Base-by-base conservation (phyloP, 2,888 invertebrate species). In the Catocala sponsa region DNA sequence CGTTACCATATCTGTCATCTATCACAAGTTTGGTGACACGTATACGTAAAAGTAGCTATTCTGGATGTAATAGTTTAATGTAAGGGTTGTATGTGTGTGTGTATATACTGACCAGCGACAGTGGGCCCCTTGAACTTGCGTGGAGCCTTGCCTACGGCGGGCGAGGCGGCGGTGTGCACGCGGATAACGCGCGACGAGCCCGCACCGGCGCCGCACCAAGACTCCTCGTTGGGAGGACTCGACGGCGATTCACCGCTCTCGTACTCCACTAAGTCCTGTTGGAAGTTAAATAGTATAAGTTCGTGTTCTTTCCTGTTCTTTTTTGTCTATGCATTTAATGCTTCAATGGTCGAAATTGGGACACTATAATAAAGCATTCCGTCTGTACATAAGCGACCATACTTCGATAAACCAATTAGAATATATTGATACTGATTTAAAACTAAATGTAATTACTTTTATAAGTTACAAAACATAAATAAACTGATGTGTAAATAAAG, bases 211-310 rank as follows among this genome's bases (percentile, higher is more conserved):
- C 65, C 76, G 53, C 78, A 73, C 85, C 88, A 85, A 32, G 76
- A 56, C 61, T 80, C 82, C 47, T 88, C 89, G 59, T 78, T 80
- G 13, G 75, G 69, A 5, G 86, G 81, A 56, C 84, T 82, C 9
- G 80, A 64, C 6, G 83, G 70, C 0, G 82, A 60, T 4, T 88
- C 87, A 0, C 84, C 83, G 58, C 79, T 86, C 72, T 94, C 94
- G 71, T 89, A 91, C 59, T 94, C 94, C 2, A 94, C 93, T n/a
- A 94, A 74, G 64, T 94, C 94, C 94, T 94, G 73, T 0, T 25
- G 4, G 42, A 12, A 0, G 10, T 32, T 38, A 2, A 6, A 32
- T 11, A 11, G 25, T 4, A 49, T 49, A 15, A 4, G n/a, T n/a
- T n/a, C n/a, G n/a, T n/a, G n/a, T n/a, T n/a, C 32, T 6, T 32